Percentiles rank a stretch among this genome's conserved stretches.
These are phyloP conservation scores for Neoniphon sammara DNA, from an alignment of 2,797 vertebrate species.

Conservation along the genomic window DNA sequence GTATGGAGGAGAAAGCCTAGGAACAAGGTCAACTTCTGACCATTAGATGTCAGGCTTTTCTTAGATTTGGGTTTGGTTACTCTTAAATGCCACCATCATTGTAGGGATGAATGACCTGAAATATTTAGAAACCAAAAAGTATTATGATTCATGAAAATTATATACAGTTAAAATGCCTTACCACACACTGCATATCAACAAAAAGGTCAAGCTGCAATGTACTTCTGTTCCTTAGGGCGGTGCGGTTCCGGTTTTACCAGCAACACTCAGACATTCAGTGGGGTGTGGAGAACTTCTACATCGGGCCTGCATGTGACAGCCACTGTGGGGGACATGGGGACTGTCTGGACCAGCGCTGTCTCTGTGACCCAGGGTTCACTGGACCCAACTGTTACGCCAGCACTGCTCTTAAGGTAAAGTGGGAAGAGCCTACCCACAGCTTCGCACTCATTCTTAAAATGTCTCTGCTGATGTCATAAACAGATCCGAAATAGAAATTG, in stretches of 20 bases:
- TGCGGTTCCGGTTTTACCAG: constrained; percentile 97
- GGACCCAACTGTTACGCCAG: constrained; percentile 94
- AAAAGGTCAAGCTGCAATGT: background rate
- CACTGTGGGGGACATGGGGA: constrained; percentile 96
- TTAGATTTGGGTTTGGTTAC: no score
- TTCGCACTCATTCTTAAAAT: background rate
- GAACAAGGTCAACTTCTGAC: no score
- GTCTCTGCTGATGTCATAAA: background rate
- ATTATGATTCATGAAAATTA: constrained; percentile 27
- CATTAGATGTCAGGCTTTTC: no score
- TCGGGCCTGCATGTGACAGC: constrained; percentile 91
- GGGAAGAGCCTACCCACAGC: background rate
- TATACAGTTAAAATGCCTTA: no score
- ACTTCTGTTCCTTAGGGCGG: constrained; percentile 80
- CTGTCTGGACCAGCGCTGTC: constrained; percentile 93
- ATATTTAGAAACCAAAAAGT: constrained; percentile 15
- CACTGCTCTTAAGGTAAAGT: constrained; percentile 88
- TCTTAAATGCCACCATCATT: no score
- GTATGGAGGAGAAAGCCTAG: no score
- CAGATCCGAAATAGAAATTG: background rate
- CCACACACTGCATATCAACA: background rate
- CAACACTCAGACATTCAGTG: constrained; percentile 94
- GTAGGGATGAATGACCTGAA: constrained; percentile 6
- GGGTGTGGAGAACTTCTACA: constrained; percentile 98
- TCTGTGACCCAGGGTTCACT: constrained; percentile 94